A percentile compares a stretch with the other conserved stretches of the same genome.
Conservation (phyloP, 2,113 vertebrate genomes). For the Alethe castanea region DNA sequence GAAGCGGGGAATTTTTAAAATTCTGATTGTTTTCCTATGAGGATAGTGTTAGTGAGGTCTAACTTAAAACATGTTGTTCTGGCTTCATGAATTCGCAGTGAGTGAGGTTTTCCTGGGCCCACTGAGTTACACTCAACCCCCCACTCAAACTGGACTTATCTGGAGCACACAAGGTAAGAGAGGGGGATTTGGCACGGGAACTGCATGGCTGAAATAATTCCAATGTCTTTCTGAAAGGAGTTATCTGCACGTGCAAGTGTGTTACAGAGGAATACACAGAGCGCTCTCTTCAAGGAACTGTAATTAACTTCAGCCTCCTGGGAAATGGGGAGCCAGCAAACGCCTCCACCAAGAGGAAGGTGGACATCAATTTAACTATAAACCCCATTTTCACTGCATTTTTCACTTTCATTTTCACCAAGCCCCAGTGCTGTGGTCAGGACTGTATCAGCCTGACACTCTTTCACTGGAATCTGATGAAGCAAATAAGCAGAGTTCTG, state of each 20-base stretch:
- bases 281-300: background rate
- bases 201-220: background rate
- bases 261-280: background rate
- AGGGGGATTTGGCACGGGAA: background rate
- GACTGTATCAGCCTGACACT: background rate
- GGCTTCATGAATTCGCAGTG: background rate
- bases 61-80: slow-evolving; percentile 52
- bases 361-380: background rate
- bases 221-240: slow-evolving; percentile 3
- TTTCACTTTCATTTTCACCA: background rate
- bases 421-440: background rate
- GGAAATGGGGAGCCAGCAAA: background rate
- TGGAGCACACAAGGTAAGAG: background rate
- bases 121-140: background rate
- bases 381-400: background rate
- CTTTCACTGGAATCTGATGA: background rate
- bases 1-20: slow-evolving; percentile 41
- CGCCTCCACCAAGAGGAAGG: background rate
- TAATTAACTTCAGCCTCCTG: background rate
- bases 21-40: slow-evolving; percentile 66
- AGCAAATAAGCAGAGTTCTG: background rate
- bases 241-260: background rate
- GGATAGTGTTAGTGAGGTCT: slow-evolving; percentile 24
- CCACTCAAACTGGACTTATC: background rate
- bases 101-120: background rate